These are phyloP conservation scores for Dipodomys stephensi DNA, from an alignment of 2,113 vertebrate species.

Conservation along the genomic window DNA sequence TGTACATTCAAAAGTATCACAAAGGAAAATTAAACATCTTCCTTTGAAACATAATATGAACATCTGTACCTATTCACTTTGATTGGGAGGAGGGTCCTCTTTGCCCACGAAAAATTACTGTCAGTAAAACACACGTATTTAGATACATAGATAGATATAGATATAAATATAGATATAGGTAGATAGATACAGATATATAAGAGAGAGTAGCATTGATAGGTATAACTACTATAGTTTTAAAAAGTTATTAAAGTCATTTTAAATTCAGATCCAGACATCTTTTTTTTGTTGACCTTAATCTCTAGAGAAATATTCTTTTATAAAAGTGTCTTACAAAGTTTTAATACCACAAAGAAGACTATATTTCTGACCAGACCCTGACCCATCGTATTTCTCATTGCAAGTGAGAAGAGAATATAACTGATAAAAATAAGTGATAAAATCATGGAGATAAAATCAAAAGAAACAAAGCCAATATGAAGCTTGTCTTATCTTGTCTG, in stretches of 20 bases:
- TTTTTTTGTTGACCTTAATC: background rate
- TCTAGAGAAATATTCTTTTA: background rate
- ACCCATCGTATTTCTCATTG: background rate
- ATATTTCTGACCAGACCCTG: background rate
- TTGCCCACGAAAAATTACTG: background rate
- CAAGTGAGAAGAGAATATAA: no score
- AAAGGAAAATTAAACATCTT: background rate
- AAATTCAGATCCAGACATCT: background rate
- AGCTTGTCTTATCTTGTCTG: background rate
- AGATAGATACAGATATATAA: no score
- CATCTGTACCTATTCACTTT: background rate
- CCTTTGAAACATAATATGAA: background rate
- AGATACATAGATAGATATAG: no score
- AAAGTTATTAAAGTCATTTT: background rate
- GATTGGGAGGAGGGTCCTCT: background rate
- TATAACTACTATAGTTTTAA: background rate
- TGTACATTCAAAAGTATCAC: no score
- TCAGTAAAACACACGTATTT: background rate
- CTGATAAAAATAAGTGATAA: background rate
- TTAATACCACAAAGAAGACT: background rate
- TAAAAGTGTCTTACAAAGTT: background rate
- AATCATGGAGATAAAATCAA: background rate
- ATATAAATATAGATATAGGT: no score
- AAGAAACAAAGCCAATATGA: background rate
- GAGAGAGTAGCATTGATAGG: background rate